Conservation (phyloP, 2,888 invertebrate species). For the Mimumesa dahlbomi region DNA sequence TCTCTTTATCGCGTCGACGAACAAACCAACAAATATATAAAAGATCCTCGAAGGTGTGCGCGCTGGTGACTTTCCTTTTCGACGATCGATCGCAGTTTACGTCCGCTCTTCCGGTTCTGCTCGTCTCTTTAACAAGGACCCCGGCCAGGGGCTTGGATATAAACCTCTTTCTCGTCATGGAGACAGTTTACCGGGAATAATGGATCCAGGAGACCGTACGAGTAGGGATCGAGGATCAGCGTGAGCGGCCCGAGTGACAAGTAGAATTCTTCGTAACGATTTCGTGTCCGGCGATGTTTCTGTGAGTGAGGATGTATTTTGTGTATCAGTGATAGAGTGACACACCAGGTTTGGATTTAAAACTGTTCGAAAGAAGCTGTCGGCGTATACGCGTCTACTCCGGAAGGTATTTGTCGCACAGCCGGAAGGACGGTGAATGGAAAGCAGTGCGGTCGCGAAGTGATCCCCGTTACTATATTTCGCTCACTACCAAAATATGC, state of each 20-base stretch:
- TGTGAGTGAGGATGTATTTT: conserved; percentile 28
- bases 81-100: background rate
- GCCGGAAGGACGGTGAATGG: background rate
- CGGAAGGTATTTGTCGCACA: too few species aligned
- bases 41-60: background rate
- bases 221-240: conserved; percentile 1
- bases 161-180: too few species aligned
- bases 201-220: background rate
- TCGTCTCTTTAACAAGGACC: too few species aligned
- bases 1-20: too few species aligned
- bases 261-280: background rate
- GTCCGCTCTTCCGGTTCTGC: background rate
- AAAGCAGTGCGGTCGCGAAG: background rate
- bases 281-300: background rate
- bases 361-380: background rate
- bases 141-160: too few species aligned
- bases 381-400: too few species aligned
- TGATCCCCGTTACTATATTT: conserved; percentile 45
- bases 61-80: background rate
- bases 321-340: conserved; percentile 39
- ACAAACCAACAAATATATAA: too few species aligned
- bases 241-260: conserved; percentile 10
- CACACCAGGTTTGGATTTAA: background rate
- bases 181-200: background rate
- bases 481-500: conserved; percentile 74